Evolutionary conservation across 2,113 vertebrate species (phyloP), one percentile per base, ranked within the genome.

Genomic region (Hypanus sabinus): DNA sequence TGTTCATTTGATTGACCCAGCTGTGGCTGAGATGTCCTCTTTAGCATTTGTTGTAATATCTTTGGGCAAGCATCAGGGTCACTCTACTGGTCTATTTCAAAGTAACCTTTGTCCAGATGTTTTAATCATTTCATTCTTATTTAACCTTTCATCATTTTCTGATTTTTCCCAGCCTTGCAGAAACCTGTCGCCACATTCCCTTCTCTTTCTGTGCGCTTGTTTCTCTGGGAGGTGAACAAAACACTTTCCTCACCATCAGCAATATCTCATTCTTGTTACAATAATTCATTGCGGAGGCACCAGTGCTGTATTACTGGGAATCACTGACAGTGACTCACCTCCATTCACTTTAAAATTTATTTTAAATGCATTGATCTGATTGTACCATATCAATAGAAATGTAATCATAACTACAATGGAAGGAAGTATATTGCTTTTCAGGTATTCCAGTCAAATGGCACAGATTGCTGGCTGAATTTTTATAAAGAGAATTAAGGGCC

Each of bases 391-490:
- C 60, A 90, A 90, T 68, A 65, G 87, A 90, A 90, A 90, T 33
- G 30, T 33, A 90, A 65, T 68, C 60, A 90, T 16, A 90, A 65
- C 60, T 33, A 90, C 38, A 55, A 83, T 83, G 80, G 38, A n/a
- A 55, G 30, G 12, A 33, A n/a, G 27, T 68, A 33, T 65, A 90
- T 68, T 90, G 87, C 60, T 90, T 68, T n/a, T 90, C 87, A 68
- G 87, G 27, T 90, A 65, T 68, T 55, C 87, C 60, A 90, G 11
- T 90, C 60, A 62, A 90, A 90, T 90, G 87, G 83, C 55, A 87
- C 83, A 88, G 85, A 88, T 88, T 88, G 60, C 87, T 7, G 87
- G 60, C 12, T 87, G 83, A 87, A 87, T 87, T 87, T 60, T 87
- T 87, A 87, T 87, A 30, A 87, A 87, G 55, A 87, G 83, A 60